Conservation (phyloP, 2,113 vertebrate genomes). For the Oreocharis arfaki region DNA sequence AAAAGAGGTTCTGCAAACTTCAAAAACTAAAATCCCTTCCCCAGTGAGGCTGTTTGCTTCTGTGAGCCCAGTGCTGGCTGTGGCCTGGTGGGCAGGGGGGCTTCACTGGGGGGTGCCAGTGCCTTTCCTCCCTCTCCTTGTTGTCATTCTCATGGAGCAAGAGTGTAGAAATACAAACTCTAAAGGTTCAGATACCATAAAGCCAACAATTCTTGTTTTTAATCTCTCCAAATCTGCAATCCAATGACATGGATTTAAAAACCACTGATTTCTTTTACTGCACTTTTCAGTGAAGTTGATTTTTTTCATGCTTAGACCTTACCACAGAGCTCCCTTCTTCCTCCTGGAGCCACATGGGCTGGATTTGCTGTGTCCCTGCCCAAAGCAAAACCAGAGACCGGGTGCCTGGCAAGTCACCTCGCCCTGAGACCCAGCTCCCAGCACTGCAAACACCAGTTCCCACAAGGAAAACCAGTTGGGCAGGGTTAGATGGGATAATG, state of each 20-base stretch:
- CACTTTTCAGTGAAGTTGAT: background rate
- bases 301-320: background rate
- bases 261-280: background rate
- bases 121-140: background rate
- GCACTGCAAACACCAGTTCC: background rate
- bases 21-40: background rate
- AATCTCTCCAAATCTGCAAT: background rate
- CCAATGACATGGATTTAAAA: background rate
- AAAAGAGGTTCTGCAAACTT: slow-evolving; percentile 18
- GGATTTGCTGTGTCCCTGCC: background rate
- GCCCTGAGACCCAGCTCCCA: background rate
- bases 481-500: background rate
- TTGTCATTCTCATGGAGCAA: background rate
- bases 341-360: background rate
- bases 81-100: too few species aligned
- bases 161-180: background rate
- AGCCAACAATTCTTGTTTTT: background rate
- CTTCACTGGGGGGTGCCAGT: background rate
- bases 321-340: background rate
- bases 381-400: background rate
- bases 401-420: background rate
- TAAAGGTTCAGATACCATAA: background rate
- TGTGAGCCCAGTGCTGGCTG: background rate
- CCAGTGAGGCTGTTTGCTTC: background rate
- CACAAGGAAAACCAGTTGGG: background rate